Evolutionary conservation across 1,140 invertebrate species (phyloP).

Genomic region (Drosophila biarmipes): DNA sequence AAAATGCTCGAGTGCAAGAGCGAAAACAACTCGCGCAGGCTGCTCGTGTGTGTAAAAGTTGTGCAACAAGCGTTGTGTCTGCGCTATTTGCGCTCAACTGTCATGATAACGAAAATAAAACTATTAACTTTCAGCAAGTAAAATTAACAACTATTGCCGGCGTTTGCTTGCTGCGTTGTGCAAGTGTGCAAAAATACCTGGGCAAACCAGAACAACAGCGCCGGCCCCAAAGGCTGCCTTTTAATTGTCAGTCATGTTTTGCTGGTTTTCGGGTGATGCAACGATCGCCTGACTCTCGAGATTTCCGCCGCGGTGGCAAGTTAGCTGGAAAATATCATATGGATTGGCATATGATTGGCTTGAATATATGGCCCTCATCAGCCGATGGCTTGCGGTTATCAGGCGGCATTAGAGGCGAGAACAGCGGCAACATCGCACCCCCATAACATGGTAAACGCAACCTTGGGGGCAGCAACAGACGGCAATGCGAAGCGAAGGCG

Average conservation of each 20-base stretch:
- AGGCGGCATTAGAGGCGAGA: constrained; percentile 7
- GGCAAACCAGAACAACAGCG: constrained; percentile 34
- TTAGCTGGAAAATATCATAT: background rate
- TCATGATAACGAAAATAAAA: constrained; percentile 61
- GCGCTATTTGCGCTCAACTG: constrained; percentile 29
- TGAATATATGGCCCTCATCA: constrained; percentile 22
- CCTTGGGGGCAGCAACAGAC: constrained; percentile 59
- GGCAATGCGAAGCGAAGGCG: constrained; percentile 55
- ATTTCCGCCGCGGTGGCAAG: background rate
- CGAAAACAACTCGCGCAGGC: constrained; percentile 16
- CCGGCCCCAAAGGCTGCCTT: constrained; percentile 21
- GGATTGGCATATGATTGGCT: constrained; percentile 6
- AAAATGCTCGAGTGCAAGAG: background rate
- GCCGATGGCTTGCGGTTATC: constrained; percentile 32
- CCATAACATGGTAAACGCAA: constrained; percentile 65
- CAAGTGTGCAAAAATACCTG: constrained; percentile 7
- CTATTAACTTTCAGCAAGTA: constrained; percentile 41
- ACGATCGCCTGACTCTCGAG: constrained; percentile 8
- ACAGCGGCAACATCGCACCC: constrained; percentile 64
- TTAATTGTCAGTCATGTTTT: constrained; percentile 45
- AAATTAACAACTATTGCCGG: constrained; percentile 57
- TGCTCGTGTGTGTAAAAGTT: constrained; percentile 13
- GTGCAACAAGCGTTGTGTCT: constrained; percentile 29
- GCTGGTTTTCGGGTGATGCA: constrained; percentile 27
- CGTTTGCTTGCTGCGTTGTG: constrained; percentile 40